Evolutionary conservation across 92 coral and sea anemone genomes (phyloP).

Genomic region (Palythoa grandiflora): DNA sequence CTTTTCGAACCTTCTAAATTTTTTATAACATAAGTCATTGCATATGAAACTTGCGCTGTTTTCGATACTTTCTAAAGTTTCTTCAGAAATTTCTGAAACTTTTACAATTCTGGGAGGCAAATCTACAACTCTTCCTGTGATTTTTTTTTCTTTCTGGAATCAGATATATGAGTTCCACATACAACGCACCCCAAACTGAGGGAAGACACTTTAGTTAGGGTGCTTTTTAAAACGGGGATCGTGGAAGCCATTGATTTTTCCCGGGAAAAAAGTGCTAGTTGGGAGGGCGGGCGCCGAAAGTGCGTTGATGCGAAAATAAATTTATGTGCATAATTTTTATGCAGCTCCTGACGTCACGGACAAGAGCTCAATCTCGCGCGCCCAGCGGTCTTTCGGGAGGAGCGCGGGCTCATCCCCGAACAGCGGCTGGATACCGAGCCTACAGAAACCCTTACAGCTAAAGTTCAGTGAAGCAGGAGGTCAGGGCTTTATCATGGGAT

Average conservation of each 20-base stretch:
- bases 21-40: conserved; percentile 30
- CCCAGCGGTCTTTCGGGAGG: not conserved
- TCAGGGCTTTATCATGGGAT: not conserved
- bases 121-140: conserved; percentile 50
- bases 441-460: not conserved
- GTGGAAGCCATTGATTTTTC: conserved; percentile 13
- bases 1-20: conserved; percentile 12
- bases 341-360: conserved; percentile 3
- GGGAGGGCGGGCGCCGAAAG: conserved; percentile 14
- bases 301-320: conserved; percentile 5
- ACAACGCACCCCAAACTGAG: conserved; percentile 36
- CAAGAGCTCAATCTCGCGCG: not conserved
- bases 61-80: not conserved
- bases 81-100: conserved; percentile 10
- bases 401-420: not conserved
- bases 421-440: conserved; percentile 1
- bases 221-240: conserved; percentile 8
- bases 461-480: not conserved
- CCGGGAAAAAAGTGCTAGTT: not conserved
- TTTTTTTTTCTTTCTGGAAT: conserved; percentile 38
- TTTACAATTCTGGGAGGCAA: conserved; percentile 1
- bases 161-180: conserved; percentile 29
- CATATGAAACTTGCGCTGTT: conserved; percentile 42
- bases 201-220: conserved; percentile 33
- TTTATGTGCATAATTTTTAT: conserved; percentile 22